phyloP scores from a whole-genome alignment of 2,113 vertebrate genomes.

The Terrapene triunguis region DNA sequence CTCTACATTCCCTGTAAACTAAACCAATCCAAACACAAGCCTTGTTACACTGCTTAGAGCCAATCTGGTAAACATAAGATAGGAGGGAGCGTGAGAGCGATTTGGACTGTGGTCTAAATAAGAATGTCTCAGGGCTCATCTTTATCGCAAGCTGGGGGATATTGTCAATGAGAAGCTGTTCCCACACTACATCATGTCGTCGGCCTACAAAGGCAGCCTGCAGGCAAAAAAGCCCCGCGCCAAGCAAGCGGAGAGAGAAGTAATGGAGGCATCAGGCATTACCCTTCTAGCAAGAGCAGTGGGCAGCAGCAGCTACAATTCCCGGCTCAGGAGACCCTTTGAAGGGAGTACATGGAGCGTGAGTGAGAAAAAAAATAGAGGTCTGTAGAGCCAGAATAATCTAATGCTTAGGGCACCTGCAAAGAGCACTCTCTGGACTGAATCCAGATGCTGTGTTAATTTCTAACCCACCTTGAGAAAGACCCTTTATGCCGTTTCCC shows the following conservation, averaged over 20 bases:
- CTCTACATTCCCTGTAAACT: rapidly evolving
- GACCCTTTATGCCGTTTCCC: neutral
- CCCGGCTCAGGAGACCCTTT: neutral
- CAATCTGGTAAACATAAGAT: neutral
- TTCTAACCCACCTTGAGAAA: neutral
- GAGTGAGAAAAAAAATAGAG: neutral
- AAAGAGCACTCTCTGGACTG: neutral
- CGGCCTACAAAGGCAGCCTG: neutral
- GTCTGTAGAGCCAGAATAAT: neutral
- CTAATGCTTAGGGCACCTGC: neutral
- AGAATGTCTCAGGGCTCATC: conserved; percentile 20
- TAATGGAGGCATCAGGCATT: neutral
- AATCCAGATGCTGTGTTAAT: neutral
- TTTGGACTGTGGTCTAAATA: neutral
- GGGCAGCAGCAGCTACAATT: neutral
- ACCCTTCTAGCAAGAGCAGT: neutral
- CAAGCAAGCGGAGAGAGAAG: rapidly evolving
- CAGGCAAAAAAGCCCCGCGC: conserved; percentile 1
- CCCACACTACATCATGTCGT: conserved; percentile 26
- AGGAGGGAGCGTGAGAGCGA: conserved; percentile 15
- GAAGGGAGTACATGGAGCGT: rapidly evolving
- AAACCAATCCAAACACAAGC: neutral
- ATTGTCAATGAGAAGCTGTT: conserved; percentile 6
- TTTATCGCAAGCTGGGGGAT: conserved; percentile 25
- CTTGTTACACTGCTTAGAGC: neutral